Base-by-base conservation (phyloP, 23 tunicate genomes). In the Clavelina lepadiformis region DNA sequence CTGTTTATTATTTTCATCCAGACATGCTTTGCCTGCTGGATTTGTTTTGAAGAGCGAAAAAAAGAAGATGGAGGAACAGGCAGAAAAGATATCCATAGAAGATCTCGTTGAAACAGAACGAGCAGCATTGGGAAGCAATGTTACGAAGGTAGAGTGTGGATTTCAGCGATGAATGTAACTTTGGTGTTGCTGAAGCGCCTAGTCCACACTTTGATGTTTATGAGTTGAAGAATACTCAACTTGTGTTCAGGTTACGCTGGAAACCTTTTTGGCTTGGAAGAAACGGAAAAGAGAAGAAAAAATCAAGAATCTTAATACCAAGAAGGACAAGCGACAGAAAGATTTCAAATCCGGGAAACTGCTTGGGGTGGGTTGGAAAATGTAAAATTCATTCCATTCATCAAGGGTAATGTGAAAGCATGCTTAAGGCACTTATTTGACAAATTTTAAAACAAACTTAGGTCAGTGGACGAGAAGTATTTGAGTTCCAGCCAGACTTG, bases 11-110 rank as follows among this genome's bases (percentile, higher is more conserved):
- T 69, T 38, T 28, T 60, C 41, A 13, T 28, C 22, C 36, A 83
- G 99, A 50, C 99, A 94, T 51, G 84, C 85, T 38, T 65, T 94
- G 35, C 99, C 99, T 26, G 91, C 94, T 0, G 99, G 95, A 5
- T 94, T 74, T 53, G 70, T 94, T 25, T 49, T 94, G 60, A 94
- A 94, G 51, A 61, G 79, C 28, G 99, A 94, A 6, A 51, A 76
- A 38, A 94, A 94, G 77, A 81, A 87, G 67, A 80, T 86, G 95
- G 94, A 94, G 0, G 95, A 86, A 15, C 91, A 80, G 37, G 67
- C 64, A 31, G 95, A 80, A 38, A 63, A 79, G 56, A 86, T 94
- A 31, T 80, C 99, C 0, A 89, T 94, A 20, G 99, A 94, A 60
- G 99, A 94, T 52, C 65, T 94, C 21, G 62, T 94, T 0, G 99